Base-by-base conservation (phyloP, 2,797 vertebrate species). In the Rhyacichthys aspro region DNA sequence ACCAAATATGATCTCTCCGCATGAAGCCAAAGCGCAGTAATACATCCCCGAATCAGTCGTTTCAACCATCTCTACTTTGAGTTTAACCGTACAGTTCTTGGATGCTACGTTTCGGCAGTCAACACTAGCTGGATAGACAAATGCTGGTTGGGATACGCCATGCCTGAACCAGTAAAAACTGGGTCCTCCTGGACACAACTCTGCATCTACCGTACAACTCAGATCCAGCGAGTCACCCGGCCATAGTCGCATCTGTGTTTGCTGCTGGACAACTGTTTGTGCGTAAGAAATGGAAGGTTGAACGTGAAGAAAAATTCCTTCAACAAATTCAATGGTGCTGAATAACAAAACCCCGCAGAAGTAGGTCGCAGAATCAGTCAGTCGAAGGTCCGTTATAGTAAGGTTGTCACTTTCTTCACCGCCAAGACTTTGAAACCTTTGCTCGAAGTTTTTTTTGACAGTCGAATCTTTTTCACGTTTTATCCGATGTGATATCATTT, bases 151-250 rank as follows among this genome's bases (percentile, higher is more conserved):
- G 59, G 74, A 71, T 0, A 19, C 53, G 16, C 61, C 43, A 2
- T 66, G 47, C 64, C 61, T 80, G 34, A 86, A 71, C 90, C 87
- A 90, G 75, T 80, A 86, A 8, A 89, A 8, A 2, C 23, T 81
- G 37, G 56, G 59, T 0, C 75, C 39, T 38, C 3, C 79, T 1
- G 8, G 48, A 67, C 84, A 88, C 2, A 23, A 28, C 10, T 75
- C 33, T 14, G 56, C 9, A 1, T 69, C 11, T 4, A 74, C 65
- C 0, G 55, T 72, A 10, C 89, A 91, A 52, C 19, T 80, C 54
- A 85, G n/a, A 43, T 64, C 73, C 41, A 78, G 18, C 5, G 71
- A 59, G 1, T 77, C 52, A 0, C 80, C 74, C 0, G 8, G 1
- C 3, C 0, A 2, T 5, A 81, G 59, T 0, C 0, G 9, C 41